Conservation (phyloP, 2,888 invertebrate species). For the Mimachlamys varia region DNA sequence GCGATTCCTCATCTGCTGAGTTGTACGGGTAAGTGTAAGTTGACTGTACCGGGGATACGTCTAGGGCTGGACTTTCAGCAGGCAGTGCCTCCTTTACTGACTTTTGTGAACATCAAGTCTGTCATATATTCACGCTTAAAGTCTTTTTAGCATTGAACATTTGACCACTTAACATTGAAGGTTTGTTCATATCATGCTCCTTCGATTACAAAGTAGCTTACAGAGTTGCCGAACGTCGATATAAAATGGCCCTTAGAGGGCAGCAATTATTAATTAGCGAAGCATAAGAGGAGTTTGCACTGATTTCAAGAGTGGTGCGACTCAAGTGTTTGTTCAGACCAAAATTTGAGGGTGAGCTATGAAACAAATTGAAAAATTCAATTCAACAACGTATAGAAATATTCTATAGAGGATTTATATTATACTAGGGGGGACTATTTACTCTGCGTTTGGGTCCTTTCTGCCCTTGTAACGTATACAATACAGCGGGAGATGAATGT, state of each 20-base stretch:
- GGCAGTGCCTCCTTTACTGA: not conserved
- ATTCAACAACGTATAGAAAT: not conserved
- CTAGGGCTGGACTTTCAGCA: not conserved
- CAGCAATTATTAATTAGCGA: not conserved
- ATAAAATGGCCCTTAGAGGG: not conserved
- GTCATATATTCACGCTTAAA: not conserved
- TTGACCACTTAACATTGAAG: not conserved
- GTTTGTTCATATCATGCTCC: not conserved
- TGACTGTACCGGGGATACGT: no score
- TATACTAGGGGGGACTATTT: not conserved
- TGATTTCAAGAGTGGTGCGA: not conserved
- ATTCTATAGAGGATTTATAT: not conserved
- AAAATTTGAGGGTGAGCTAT: not conserved
- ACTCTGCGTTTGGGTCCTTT: not conserved
- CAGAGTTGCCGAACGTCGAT: not conserved
- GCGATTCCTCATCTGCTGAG: no score
- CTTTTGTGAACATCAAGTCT: not conserved
- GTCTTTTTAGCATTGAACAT: not conserved
- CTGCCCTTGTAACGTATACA: not conserved
- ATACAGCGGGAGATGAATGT: not conserved
- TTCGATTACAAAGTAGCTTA: not conserved
- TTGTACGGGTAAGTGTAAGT: no score
- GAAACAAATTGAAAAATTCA: conserved; percentile 22
- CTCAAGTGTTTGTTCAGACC: conserved; percentile 24
- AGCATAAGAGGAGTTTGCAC: not conserved